Evolutionary conservation across 2,113 vertebrate genomes (phyloP).

Genomic region (Pseudopodoces humilis): DNA sequence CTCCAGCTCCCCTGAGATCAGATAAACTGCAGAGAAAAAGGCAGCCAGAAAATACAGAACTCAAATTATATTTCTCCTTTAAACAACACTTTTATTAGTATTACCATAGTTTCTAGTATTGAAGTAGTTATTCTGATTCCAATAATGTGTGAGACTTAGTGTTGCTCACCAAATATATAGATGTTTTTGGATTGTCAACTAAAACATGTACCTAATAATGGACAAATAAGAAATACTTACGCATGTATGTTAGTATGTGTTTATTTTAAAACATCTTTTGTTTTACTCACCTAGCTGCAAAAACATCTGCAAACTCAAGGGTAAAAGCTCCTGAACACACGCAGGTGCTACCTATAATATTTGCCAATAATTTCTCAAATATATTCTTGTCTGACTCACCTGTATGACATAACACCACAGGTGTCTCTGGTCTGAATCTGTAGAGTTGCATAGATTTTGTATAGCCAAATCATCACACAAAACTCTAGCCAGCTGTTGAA

Average conservation of each 20-base stretch:
- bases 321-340: not conserved
- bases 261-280: not conserved
- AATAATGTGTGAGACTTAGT: not conserved
- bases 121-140: not conserved
- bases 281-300: not conserved
- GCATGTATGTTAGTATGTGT: not conserved
- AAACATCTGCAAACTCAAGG: not conserved
- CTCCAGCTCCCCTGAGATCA: not conserved
- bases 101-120: not conserved
- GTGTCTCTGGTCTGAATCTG: not conserved
- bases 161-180: not conserved
- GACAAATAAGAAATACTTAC: not conserved
- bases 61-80: not conserved
- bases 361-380: not conserved
- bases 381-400: rapidly evolving
- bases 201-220: not conserved
- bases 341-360: not conserved
- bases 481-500: not conserved
- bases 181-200: not conserved
- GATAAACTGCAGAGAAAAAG: not conserved
- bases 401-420: not conserved
- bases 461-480: not conserved
- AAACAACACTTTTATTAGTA: not conserved
- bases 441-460: not conserved
- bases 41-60: not conserved